A percentile compares a stretch with the other conserved stretches of the same genome.
phyloP scores from a whole-genome alignment of 1,140 invertebrate species.

The Oryzaephilus surinamensis region DNA sequence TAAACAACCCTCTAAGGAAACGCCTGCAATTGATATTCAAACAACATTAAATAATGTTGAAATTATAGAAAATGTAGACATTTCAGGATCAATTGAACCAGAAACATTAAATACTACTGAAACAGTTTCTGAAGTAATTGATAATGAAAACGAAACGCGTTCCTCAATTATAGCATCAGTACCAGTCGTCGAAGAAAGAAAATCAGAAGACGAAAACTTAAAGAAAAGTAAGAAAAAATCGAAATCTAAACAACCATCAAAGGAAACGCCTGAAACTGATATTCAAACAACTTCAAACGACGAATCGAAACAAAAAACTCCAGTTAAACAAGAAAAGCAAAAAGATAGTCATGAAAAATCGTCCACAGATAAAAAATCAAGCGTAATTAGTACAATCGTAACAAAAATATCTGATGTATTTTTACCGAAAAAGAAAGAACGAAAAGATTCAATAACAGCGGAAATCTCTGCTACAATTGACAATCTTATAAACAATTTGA shows the following conservation, averaged over 20 bases:
- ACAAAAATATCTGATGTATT: slow-evolving; percentile 25
- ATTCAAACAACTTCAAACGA: slow-evolving; percentile 1
- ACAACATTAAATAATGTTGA: too few relatives aligned
- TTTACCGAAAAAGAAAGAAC: slow-evolving; percentile 17
- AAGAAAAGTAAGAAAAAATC: background rate
- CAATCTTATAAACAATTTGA: too few relatives aligned
- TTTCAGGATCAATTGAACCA: too few relatives aligned
- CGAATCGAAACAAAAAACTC: background rate
- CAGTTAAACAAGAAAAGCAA: slow-evolving; percentile 2
- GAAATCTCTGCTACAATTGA: slow-evolving; percentile 9
- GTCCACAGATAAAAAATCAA: slow-evolving; percentile 14
- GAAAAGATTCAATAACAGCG: slow-evolving; percentile 5
- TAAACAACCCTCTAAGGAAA: too few relatives aligned
- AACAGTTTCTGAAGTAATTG: too few relatives aligned
- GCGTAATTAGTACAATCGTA: slow-evolving; percentile 24
- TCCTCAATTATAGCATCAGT: too few relatives aligned
- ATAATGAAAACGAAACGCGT: too few relatives aligned
- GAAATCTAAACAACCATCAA: slow-evolving; percentile 10
- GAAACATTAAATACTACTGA: too few relatives aligned
- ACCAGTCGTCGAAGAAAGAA: too few relatives aligned
- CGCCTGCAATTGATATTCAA: too few relatives aligned
- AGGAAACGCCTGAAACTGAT: slow-evolving; percentile 8
- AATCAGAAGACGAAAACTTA: background rate
- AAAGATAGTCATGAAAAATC: slow-evolving; percentile 10
- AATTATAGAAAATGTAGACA: too few relatives aligned